Conservation (phyloP, 1,140 invertebrate genomes). For the Pissodes strobi region DNA sequence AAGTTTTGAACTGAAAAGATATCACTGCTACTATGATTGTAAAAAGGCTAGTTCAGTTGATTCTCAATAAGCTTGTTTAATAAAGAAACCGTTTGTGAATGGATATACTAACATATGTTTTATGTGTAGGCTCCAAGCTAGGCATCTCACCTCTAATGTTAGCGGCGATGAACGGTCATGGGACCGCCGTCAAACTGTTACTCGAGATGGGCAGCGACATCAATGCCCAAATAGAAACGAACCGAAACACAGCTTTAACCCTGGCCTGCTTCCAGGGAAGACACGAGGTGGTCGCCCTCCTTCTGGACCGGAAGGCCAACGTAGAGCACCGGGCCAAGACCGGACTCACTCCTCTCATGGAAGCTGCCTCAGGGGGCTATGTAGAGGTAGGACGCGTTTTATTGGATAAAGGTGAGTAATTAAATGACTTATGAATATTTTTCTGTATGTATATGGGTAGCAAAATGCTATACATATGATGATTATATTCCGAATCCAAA, state of each 20-base stretch:
- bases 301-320: conserved; percentile 96
- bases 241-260: conserved; percentile 97
- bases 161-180: conserved; percentile 99
- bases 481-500: no score
- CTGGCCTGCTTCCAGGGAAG: conserved; percentile 99
- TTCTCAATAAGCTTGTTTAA: no score
- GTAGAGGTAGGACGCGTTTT: conserved; percentile 96
- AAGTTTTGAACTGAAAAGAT: no score
- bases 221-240: conserved; percentile 99
- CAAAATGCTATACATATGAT: no score
- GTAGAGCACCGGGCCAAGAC: conserved; percentile 99
- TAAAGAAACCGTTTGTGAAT: no score
- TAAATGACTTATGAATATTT: no score
- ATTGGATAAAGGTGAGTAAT: conserved; percentile 75
- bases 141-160: conserved; percentile 99
- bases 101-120: no score
- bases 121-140: conserved; percentile 72
- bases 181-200: conserved; percentile 84
- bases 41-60: no score
- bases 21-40: no score
- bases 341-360: conserved; percentile 97
- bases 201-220: conserved; percentile 99
- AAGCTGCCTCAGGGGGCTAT: conserved; percentile 98
- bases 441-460: no score
- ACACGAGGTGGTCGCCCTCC: conserved; percentile 94